Evolutionary conservation across 2,888 invertebrate genomes (phyloP).

Genomic region (Oligia latruncula): DNA sequence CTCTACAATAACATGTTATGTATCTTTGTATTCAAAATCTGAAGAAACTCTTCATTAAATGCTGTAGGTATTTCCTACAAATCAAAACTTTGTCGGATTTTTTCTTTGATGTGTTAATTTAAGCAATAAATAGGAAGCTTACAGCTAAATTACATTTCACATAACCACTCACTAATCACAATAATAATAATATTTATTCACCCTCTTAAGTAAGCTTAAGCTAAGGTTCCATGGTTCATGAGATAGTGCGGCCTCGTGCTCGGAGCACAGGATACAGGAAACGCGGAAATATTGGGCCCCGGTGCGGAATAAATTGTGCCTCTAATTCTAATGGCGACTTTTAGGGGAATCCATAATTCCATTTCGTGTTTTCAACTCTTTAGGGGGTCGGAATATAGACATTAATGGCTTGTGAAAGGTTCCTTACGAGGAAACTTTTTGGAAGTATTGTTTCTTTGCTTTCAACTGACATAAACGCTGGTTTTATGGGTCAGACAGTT

Average conservation of each 20-base stretch:
- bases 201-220: constrained; percentile 46
- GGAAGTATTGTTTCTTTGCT: constrained; percentile 77
- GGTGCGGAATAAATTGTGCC: constrained; percentile 83
- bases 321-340: constrained; percentile 87
- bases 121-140: background rate
- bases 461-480: constrained; percentile 60
- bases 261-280: constrained; percentile 61
- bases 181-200: constrained; percentile 41
- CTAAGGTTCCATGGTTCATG: constrained; percentile 28
- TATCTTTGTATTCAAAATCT: constrained; percentile 38
- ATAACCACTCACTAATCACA: constrained; percentile 37
- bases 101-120: background rate
- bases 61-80: background rate
- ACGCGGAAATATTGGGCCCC: constrained; percentile 76
- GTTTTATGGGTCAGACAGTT: constrained; percentile 56
- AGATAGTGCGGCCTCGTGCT: constrained; percentile 50
- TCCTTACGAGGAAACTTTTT: constrained; percentile 80
- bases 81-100: background rate
- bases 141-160: constrained; percentile 8
- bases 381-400: constrained; percentile 84
- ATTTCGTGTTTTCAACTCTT: constrained; percentile 89
- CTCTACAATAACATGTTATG: constrained; percentile 53
- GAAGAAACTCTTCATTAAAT: constrained; percentile 38
- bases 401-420: constrained; percentile 88
- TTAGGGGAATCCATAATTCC: constrained; percentile 88